Evolutionary conservation across 2,888 invertebrate species (phyloP), one percentile per base, ranked within the genome.

Genomic region (Griposia aprilina): DNA sequence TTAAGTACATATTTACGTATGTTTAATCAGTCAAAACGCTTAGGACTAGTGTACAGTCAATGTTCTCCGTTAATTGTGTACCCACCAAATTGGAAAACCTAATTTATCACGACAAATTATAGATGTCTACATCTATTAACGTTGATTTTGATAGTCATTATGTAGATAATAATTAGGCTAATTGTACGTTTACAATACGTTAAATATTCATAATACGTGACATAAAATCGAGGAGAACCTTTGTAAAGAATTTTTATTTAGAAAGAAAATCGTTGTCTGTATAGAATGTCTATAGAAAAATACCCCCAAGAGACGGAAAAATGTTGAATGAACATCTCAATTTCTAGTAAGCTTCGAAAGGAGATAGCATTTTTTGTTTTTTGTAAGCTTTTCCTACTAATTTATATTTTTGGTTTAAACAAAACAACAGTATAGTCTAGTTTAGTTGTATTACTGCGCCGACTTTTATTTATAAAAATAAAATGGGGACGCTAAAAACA

Each of bases 251-350:
- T 60, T 15, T 20, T 48, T 48, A 41, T 30, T 13, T 23, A n/a
- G 0, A 80, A 83, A 60, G 20, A 68, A 26, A 80, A 65, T 65
- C 41, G 1, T 45, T 67, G 6, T n/a, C 26, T 48, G 36, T 62
- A 41, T 26, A 36, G 23, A 57, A 50, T 20, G 45, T 8, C 60
- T 17, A 50, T 48, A 68, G 26, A 59, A 55, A 66, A 69, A 59
- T 26, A 73, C 11, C n/a, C 30, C 15, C 36, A 8, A 60, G 30
- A 50, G 6, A 74, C 45, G 36, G 48, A 55, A 71, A 82, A 66
- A 52, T 60, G 26, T 55, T 48, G 63, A 80, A 67, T 52, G 70
- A 71, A 71, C 50, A 45, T 65, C 72, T 80, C 26, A 79, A 73
- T 83, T 72, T 68, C 57, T 60, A 45, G 62, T 17, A 30, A 41